Evolutionary conservation across 2,888 invertebrate species (phyloP).

Genomic region (Terebella lapidaria): DNA sequence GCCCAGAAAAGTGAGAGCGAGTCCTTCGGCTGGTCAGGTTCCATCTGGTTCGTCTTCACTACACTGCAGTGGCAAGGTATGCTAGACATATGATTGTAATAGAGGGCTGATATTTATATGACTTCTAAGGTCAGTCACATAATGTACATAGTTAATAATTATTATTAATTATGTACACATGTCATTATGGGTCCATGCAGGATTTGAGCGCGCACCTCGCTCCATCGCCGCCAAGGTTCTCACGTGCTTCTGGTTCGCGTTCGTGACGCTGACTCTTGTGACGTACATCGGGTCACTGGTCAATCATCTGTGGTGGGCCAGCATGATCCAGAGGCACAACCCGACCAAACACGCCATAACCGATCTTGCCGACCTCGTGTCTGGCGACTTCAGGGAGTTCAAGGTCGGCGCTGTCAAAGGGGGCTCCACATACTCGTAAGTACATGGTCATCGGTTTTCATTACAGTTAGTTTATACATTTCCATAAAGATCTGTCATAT

Average conservation of each 20-base stretch:
- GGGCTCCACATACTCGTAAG: neutral
- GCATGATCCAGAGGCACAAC: constrained; percentile 13
- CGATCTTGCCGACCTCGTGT: neutral
- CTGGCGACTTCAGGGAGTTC: neutral
- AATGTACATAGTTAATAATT: too few species aligned
- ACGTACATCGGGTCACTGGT: constrained; percentile 21
- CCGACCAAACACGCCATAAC: neutral
- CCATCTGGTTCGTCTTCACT: constrained; percentile 24
- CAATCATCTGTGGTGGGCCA: constrained; percentile 24
- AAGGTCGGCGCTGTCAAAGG: neutral
- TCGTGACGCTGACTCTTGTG: constrained; percentile 21
- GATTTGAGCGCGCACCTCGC: constrained; percentile 20
- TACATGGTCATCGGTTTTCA: neutral
- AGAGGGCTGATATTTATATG: neutral
- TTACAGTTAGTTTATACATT: too few species aligned
- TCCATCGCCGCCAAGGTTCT: constrained; percentile 13
- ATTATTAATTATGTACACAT: too few species aligned
- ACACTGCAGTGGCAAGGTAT: constrained; percentile 25
- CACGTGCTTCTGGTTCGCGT: constrained; percentile 21
- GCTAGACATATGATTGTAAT: neutral
- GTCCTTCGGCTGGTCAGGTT: constrained; percentile 16
- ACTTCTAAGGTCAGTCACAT: neutral
- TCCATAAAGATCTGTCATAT: too few species aligned
- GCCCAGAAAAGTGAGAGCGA: constrained; percentile 17
- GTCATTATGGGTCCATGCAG: too few species aligned